phyloP scores from a whole-genome alignment of 1,140 invertebrate genomes.

The Drosophila micromelanica region DNA sequence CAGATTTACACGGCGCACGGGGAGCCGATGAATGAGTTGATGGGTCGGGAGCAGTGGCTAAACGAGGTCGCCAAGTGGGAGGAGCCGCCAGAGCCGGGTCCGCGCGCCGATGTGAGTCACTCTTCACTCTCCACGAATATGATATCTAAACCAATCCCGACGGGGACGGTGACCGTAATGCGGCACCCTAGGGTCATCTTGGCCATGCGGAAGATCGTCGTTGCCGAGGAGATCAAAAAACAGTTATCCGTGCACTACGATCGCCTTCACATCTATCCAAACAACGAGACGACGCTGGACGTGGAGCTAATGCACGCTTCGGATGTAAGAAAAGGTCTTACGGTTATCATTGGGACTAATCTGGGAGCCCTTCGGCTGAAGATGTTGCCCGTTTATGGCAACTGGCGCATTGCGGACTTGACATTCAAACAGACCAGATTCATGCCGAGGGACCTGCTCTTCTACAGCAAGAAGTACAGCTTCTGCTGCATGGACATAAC shows the following conservation, averaged over 20 bases:
- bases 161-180: background rate
- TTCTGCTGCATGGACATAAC: constrained; percentile 40
- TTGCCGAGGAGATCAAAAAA: background rate
- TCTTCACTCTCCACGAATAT: background rate
- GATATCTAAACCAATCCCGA: background rate
- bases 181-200: constrained; percentile 10
- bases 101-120: background rate
- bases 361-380: constrained; percentile 1
- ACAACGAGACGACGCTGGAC: background rate
- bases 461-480: constrained; percentile 32
- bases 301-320: background rate
- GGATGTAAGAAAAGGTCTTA: background rate
- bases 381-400: constrained; percentile 7
- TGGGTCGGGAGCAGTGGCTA: constrained; percentile 18
- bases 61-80: background rate
- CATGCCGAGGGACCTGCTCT: constrained; percentile 3
- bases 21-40: constrained; percentile 6
- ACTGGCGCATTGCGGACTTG: constrained; percentile 29
- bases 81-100: background rate
- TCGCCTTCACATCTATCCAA: background rate
- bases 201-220: constrained; percentile 5
- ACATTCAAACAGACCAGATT: background rate
- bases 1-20: constrained; percentile 54
- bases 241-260: background rate
- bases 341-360: background rate